A percentile compares a stretch with the other conserved stretches of the same genome.
Conservation (phyloP, 2,888 invertebrate genomes). For the Acleris holmiana region DNA sequence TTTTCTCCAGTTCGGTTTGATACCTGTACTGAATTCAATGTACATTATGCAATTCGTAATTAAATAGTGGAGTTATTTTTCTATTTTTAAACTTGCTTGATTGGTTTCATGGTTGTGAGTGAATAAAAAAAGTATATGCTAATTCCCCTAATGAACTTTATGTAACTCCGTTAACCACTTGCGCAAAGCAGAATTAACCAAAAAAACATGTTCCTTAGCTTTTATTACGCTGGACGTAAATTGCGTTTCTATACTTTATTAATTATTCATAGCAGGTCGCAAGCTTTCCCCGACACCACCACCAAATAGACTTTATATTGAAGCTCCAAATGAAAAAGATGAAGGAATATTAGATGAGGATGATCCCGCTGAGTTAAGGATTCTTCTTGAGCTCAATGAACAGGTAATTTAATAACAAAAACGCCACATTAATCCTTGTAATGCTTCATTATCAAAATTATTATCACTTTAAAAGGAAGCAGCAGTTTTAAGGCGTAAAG, state of each 20-base stretch:
- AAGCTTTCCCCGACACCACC: constrained; percentile 88
- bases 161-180: constrained; percentile 30
- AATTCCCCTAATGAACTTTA: constrained; percentile 33
- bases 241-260: neutral
- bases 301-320: constrained; percentile 86
- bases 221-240: neutral
- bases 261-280: constrained; percentile 79
- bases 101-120: constrained; percentile 45
- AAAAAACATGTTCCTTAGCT: constrained; percentile 11
- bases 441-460: constrained; percentile 6
- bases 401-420: constrained; percentile 80
- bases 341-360: constrained; percentile 91
- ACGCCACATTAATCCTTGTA: neutral
- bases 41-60: constrained; percentile 43
- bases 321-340: constrained; percentile 87
- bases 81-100: constrained; percentile 46
- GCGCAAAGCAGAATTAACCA: constrained; percentile 11
- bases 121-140: constrained; percentile 20
- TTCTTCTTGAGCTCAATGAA: constrained; percentile 94
- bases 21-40: constrained; percentile 43
- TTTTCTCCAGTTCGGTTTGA: constrained; percentile 76
- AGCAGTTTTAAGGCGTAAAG: constrained; percentile 91
- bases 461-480: constrained; percentile 86
- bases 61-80: constrained; percentile 42
- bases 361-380: constrained; percentile 91